Base-by-base conservation (phyloP, 2,888 invertebrate genomes). In the Malacosoma neustria region DNA sequence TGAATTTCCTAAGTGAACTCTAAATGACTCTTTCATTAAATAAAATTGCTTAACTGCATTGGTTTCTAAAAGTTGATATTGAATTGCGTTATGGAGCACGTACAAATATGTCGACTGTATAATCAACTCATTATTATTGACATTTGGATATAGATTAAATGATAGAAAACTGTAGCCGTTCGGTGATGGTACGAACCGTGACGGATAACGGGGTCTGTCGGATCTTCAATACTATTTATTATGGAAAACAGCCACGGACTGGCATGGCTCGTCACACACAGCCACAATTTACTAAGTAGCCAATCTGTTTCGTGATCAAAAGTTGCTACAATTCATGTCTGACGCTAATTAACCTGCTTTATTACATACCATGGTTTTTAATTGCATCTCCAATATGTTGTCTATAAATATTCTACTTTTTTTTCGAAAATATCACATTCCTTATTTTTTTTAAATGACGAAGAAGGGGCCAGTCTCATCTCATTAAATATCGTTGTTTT, bases 191-290 rank as follows among this genome's bases (percentile, higher is more conserved):
- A 22, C 22, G 5, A 22, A 67, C 61, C 72, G 65, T 69, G 67
- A 72, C 72, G 61, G 59, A 51, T 67, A 66, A 63, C 63, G 64
- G 65, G 49, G 22, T 48, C 50, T 41, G 52, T 51, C 49, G 50
- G 48, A 48, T 51, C 52, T 51, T 56, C 53, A 46, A 51, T 57
- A 54, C 61, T 63, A 69, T 72, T 72, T 67, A 67, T 66, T 68
- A 72, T 70, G 59, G 64, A 58, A 63, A 66, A 66, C 62, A 60
- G 58, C 50, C 54, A 49, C 52, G 47, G 48, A 56, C 60, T 56
- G 61, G 56, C 61, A 68, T 50, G 62, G 53, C 59, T 57, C 69
- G 64, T 67, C 22, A n/a, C 61, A 57, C 42, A 35, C 47, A 40
- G 49, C 43, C 37, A 46, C 50, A 53, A 57, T 46, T 58, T 39